Base-by-base conservation (phyloP, 2,888 invertebrate genomes). In the Nemurella pictetii region DNA sequence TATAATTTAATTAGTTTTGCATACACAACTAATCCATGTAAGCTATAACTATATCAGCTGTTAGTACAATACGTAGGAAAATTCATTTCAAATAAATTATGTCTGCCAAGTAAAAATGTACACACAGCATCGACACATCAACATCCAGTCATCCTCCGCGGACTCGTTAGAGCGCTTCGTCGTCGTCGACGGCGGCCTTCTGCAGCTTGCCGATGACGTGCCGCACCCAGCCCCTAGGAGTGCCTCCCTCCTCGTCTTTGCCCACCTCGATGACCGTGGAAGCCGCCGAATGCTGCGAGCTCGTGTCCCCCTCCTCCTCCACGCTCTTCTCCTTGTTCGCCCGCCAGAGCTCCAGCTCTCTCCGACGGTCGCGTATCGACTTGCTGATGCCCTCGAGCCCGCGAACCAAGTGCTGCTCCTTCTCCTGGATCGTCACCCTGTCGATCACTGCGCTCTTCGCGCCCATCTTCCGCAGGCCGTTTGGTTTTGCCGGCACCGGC, bases 191-290 rank as follows among this genome's bases (percentile, higher is more conserved):
- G 0, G 85, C 84, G 9, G 77, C 73, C 15, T 88, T 89, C 87
- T 95, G 95, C 89, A 95, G 93, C 91, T 94, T 93, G 87, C 94
- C 94, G 20, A 95, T 94, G 88, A 95, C 94, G 88, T 95, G 94
- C 88, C 94, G 94, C 0, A 95, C 95, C 95, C 95, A 95, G 88
- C 93, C 94, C 90, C 93, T 93, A 3, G 90, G 89, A 85, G 85
- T 83, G 0, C 85, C 85, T 29, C 74, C 85, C 20, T 86, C 86
- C 15, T 87, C 87, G 0, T 87, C 87, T 77, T 88, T 88, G 85
- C 86, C 86, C 15, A 89, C 87, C 87, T 90, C 90, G 85, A 90
- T 89, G 35, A 90, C 90, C 29, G 90, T 90, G n/a, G 90, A 89
- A 5, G 88, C 88, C 20, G 89, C 89, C 27, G 90, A 90, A 87